A percentile compares a stretch with the other conserved stretches of the same genome.
phyloP scores from a whole-genome alignment of 2,797 vertebrate genomes.

The Diplodus puntazzo region DNA sequence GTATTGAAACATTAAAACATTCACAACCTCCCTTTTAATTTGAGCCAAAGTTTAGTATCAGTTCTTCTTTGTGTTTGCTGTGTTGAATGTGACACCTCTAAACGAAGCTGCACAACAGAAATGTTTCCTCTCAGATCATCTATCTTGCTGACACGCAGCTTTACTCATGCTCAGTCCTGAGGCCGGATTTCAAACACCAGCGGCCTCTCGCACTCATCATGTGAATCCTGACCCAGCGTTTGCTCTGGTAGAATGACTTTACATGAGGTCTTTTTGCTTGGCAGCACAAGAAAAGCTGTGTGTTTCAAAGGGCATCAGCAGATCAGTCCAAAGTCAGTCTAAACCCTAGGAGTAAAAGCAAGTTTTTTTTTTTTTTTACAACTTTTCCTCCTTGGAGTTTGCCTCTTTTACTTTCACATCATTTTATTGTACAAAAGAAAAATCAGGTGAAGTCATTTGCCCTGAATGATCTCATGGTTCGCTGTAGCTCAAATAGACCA shows the following conservation, averaged over 20 bases:
- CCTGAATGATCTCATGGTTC: too few relatives aligned
- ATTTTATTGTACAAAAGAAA: not conserved
- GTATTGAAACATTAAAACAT: not conserved
- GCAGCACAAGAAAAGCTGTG: fast-evolving
- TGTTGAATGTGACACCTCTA: not conserved
- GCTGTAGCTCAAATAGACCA: not conserved
- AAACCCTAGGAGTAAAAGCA: too few relatives aligned
- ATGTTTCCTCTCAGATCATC: not conserved
- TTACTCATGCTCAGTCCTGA: not conserved
- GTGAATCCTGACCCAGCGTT: slow-evolving; percentile 43
- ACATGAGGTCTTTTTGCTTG: not conserved
- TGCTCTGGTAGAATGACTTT: slow-evolving; percentile 2
- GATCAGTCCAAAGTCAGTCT: too few relatives aligned
- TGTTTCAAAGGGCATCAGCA: not conserved
- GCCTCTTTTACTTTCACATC: too few relatives aligned
- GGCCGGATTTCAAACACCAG: slow-evolving; percentile 7
- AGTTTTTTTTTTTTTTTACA: too few relatives aligned
- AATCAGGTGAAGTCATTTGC: not conserved
- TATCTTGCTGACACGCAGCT: slow-evolving; percentile 1
- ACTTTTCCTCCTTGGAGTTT: not conserved
- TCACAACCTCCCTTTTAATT: not conserved
- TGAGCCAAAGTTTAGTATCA: not conserved
- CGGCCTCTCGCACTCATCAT: slow-evolving; percentile 1
- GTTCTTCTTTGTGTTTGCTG: slow-evolving; percentile 5
- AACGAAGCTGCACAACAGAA: not conserved